phyloP scores from a whole-genome alignment of 2,797 vertebrate genomes.

The Miichthys miiuy region DNA sequence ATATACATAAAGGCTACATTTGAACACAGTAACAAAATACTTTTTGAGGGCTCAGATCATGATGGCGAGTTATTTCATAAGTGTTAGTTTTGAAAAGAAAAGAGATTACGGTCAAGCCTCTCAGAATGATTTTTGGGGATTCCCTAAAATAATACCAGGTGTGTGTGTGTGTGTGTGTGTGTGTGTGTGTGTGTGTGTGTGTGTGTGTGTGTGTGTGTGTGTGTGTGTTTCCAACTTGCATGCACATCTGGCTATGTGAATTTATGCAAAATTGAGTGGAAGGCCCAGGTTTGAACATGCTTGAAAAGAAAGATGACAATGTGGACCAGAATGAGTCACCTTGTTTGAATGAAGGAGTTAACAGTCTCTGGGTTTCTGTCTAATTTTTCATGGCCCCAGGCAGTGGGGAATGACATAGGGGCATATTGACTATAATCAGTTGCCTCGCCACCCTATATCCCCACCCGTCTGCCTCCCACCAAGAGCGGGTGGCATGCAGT shows the following conservation, averaged over 20 bases:
- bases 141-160: conserved; percentile 36
- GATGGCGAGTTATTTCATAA: not conserved
- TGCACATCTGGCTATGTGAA: conserved; percentile 24
- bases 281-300: conserved; percentile 54
- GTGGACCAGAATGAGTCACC: conserved; percentile 55
- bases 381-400: conserved; percentile 62
- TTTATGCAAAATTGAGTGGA: conserved; percentile 32
- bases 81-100: conserved; percentile 44
- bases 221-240: conserved; percentile 28
- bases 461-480: conserved; percentile 37
- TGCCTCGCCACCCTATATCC: conserved; percentile 20
- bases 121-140: conserved; percentile 45
- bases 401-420: conserved; percentile 71
- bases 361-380: conserved; percentile 35
- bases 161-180: conserved; percentile 27
- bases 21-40: not conserved
- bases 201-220: conserved; percentile 33
- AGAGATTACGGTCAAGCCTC: conserved; percentile 41
- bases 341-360: conserved; percentile 49
- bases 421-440: conserved; percentile 70
- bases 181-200: conserved; percentile 30
- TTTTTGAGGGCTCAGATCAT: conserved; percentile 12
- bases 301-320: conserved; percentile 47
- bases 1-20: not conserved
- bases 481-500: conserved; percentile 36